phyloP scores from a whole-genome alignment of 2,113 vertebrate species.

The Hippocampus comes region DNA sequence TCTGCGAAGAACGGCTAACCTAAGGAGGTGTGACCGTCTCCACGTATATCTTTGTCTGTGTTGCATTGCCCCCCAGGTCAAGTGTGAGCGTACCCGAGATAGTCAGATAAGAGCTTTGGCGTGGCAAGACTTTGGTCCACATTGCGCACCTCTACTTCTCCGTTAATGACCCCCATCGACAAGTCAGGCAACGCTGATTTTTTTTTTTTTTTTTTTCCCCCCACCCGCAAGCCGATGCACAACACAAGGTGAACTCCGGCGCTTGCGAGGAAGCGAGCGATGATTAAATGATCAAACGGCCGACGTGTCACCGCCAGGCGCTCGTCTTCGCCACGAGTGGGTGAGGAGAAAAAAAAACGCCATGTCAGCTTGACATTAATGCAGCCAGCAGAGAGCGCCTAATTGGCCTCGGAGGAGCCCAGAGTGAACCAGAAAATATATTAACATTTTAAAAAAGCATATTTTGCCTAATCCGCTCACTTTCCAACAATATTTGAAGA shows the following conservation, averaged over 20 bases:
- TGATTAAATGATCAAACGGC: constrained; percentile 99
- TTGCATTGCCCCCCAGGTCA: too few relatives aligned
- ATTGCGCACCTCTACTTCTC: not conserved
- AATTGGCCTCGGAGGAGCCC: constrained; percentile 99
- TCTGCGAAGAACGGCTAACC: too few relatives aligned
- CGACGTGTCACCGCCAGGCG: constrained; percentile 98
- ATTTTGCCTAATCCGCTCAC: constrained; percentile 99
- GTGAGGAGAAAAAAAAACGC: constrained; percentile 42
- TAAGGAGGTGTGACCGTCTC: too few relatives aligned
- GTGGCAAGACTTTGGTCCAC: not conserved
- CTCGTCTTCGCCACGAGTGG: constrained; percentile 97
- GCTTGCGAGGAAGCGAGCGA: constrained; percentile 85
- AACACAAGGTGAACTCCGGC: constrained; percentile 96
- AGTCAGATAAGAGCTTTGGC: not conserved
- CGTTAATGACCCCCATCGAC: constrained; percentile 87
- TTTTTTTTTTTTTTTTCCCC: constrained; percentile 81
- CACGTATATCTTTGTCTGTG: too few relatives aligned
- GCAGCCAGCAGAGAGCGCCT: constrained; percentile 99
- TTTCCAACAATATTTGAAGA: constrained; percentile 99
- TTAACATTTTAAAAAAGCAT: constrained; percentile 99
- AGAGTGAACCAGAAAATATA: constrained; percentile 99
- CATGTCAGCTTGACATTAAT: constrained; percentile 99
- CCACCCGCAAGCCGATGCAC: constrained; percentile 88
- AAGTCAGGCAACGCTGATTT: constrained; percentile 80
- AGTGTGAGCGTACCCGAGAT: not conserved